phyloP scores from a whole-genome alignment of 2,888 invertebrate species.

The Microchrysa polita region DNA sequence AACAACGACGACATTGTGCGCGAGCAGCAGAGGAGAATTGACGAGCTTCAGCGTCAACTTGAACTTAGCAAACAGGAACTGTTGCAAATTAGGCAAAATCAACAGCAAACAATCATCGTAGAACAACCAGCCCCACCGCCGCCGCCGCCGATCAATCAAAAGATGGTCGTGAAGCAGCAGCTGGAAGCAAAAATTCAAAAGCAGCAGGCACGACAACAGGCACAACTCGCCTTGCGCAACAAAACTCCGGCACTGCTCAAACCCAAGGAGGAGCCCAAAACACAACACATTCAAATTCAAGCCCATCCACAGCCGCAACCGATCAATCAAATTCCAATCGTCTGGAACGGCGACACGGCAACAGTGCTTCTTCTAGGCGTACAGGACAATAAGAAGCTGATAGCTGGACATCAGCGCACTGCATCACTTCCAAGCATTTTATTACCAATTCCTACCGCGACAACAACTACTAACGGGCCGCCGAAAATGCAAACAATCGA shows the following conservation, averaged over 20 bases:
- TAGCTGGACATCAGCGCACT: slow-evolving; percentile 66
- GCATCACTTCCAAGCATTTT: slow-evolving; percentile 72
- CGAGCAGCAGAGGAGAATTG: slow-evolving; percentile 87
- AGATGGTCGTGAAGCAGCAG: slow-evolving; percentile 71
- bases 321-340: slow-evolving; percentile 69
- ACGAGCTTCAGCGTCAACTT: slow-evolving; percentile 84
- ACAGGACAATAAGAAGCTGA: slow-evolving; percentile 63
- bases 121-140: slow-evolving; percentile 56
- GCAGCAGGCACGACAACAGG: slow-evolving; percentile 58
- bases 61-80: slow-evolving; percentile 81
- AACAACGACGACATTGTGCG: slow-evolving; percentile 78
- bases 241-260: slow-evolving; percentile 19
- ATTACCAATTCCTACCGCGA: slow-evolving; percentile 59
- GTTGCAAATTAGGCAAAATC: slow-evolving; percentile 73
- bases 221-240: slow-evolving; percentile 52
- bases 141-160: slow-evolving; percentile 63
- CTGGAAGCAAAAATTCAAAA: slow-evolving; percentile 77
- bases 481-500: slow-evolving; percentile 29
- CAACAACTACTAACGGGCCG: slow-evolving; percentile 53
- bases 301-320: slow-evolving; percentile 64
- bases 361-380: slow-evolving; percentile 68
- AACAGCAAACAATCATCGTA: slow-evolving; percentile 61
- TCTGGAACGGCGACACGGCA: slow-evolving; percentile 72
- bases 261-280: slow-evolving; percentile 63
- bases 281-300: slow-evolving; percentile 60